A percentile compares a stretch with the other conserved stretches of the same genome.
These are phyloP conservation scores for Scolopax bukidnonensis DNA, from an alignment of 2,797 vertebrate species.

Conservation along the genomic window DNA sequence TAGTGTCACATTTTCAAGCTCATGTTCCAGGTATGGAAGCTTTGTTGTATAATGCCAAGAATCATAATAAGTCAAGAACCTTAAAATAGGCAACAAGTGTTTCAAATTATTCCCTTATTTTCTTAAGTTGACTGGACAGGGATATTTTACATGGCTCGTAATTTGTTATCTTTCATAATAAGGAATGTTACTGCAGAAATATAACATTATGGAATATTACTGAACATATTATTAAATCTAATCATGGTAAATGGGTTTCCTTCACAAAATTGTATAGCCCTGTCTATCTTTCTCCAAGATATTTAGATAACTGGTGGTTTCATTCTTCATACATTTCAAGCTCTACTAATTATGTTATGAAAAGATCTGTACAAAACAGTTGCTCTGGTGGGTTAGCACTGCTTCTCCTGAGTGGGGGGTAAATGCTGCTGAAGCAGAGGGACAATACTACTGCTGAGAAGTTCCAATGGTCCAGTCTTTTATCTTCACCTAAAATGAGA, in stretches of 20 bases:
- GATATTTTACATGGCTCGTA: slow-evolving; percentile 43
- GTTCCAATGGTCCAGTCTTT: background rate
- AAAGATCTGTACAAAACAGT: background rate
- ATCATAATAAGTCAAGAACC: background rate
- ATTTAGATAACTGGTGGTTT: background rate
- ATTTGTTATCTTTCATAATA: slow-evolving; percentile 68
- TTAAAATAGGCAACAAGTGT: background rate
- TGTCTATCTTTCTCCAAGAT: background rate
- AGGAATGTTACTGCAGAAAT: slow-evolving; percentile 28
- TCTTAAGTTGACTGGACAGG: background rate
- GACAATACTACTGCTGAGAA: background rate
- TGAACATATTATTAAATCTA: slow-evolving; percentile 45
- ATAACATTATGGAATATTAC: slow-evolving; percentile 6
- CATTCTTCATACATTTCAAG: background rate
- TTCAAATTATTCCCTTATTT: slow-evolving; percentile 54
- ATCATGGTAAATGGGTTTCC: background rate
- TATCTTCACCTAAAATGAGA: background rate
- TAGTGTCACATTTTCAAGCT: background rate
- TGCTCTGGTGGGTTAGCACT: background rate
- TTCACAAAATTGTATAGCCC: background rate
- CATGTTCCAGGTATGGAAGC: background rate
- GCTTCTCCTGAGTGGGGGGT: background rate
- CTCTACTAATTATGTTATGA: background rate
- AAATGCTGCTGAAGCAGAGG: background rate
- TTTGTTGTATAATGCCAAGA: slow-evolving; percentile 3